Evolutionary conservation across 2,797 vertebrate genomes (phyloP).

Genomic region (Sparidentex hasta): DNA sequence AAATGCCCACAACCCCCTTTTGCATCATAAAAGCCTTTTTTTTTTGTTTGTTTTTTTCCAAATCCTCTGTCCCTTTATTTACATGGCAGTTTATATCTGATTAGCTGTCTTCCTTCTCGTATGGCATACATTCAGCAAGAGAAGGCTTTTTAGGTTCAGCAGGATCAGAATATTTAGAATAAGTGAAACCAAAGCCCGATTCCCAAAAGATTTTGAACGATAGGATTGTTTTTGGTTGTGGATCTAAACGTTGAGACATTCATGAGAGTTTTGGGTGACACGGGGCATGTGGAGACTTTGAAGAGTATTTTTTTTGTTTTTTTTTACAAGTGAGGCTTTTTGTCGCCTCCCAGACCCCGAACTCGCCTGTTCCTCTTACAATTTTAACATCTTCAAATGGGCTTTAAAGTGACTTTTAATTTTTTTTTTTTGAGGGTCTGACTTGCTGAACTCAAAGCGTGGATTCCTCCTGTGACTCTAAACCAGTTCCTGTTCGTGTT

Average conservation of each 20-base stretch:
- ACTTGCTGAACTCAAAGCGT: conserved; percentile 61
- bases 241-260: conserved; percentile 73
- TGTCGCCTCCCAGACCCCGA: conserved; percentile 10
- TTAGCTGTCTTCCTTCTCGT: conserved; percentile 82
- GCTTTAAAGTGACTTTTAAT: conserved; percentile 64
- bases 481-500: conserved; percentile 45
- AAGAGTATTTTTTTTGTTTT: conserved; percentile 17
- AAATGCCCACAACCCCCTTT: conserved; percentile 60
- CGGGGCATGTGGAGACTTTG: conserved; percentile 34
- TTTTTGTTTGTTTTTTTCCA: background rate
- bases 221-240: conserved; percentile 11
- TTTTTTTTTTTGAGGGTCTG: conserved; percentile 50
- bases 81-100: conserved; percentile 89
- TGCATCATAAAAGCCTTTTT: conserved; percentile 76
- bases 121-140: conserved; percentile 89
- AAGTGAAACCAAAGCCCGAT: conserved; percentile 58
- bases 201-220: conserved; percentile 28
- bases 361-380: conserved; percentile 27
- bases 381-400: conserved; percentile 47
- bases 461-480: conserved; percentile 48
- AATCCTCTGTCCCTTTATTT: conserved; percentile 81
- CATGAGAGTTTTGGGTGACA: conserved; percentile 48
- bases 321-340: conserved; percentile 47
- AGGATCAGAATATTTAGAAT: conserved; percentile 61
- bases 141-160: conserved; percentile 76